These are phyloP conservation scores for roundworm (Caenorhabditis elegans) DNA, from an alignment of 1,140 invertebrate genomes.

Conservation along the genomic window WBcel235 BX284603.4:12250501-12251000, in stretches of 20 bases:
- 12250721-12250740: background rate
- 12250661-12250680: background rate
- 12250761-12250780: background rate
- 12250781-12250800: background rate
- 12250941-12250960: background rate
- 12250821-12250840: too few relatives aligned
- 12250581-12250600: too few relatives aligned
- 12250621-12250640: too few relatives aligned
- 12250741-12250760: background rate
- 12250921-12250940: background rate
- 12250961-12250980: background rate
- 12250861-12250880: background rate
- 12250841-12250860: background rate
- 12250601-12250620: too few relatives aligned
- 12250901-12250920: background rate
- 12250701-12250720: background rate
- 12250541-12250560: background rate
- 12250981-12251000: background rate
- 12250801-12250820: background rate
- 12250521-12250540: background rate
- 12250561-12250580: background rate
- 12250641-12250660: background rate
- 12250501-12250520: background rate
- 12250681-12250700: background rate
- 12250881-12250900: background rate